Evolutionary conservation across 1,140 invertebrate genomes (phyloP).

Genomic region (Ceratina australensis): DNA sequence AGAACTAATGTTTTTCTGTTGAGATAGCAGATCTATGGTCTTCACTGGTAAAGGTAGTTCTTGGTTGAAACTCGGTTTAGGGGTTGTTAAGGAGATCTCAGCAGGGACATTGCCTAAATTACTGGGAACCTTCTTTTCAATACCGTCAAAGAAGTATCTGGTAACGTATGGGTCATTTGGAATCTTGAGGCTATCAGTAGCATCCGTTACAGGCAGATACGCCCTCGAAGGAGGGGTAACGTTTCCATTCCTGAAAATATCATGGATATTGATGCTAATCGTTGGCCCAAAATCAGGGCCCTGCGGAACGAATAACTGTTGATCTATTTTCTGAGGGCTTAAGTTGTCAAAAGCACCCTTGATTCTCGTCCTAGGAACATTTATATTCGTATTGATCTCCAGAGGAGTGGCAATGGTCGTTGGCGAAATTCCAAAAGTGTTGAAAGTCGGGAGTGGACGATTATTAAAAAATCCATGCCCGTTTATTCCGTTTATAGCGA

Average conservation of each 20-base stretch:
- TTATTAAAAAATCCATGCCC: background rate
- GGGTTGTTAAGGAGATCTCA: background rate
- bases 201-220: slow-evolving; percentile 8
- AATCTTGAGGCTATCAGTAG: slow-evolving; percentile 11
- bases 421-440: background rate
- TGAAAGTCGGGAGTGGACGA: background rate
- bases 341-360: background rate
- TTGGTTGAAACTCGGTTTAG: background rate
- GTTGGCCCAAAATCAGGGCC: background rate
- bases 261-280: background rate
- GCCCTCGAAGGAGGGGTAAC: background rate
- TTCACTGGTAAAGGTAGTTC: slow-evolving; percentile 3
- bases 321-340: background rate
- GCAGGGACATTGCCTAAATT: background rate
- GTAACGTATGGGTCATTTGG: slow-evolving; percentile 1
- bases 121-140: slow-evolving; percentile 16
- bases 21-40: slow-evolving; percentile 1
- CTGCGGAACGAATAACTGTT: background rate
- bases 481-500: background rate
- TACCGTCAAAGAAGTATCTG: slow-evolving; percentile 22
- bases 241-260: background rate
- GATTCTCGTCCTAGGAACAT: slow-evolving; percentile 60
- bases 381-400: slow-evolving; percentile 71
- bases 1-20: background rate
- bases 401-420: slow-evolving; percentile 16